Conservation (phyloP, 2,888 invertebrate species). For the Eilema sororculum region DNA sequence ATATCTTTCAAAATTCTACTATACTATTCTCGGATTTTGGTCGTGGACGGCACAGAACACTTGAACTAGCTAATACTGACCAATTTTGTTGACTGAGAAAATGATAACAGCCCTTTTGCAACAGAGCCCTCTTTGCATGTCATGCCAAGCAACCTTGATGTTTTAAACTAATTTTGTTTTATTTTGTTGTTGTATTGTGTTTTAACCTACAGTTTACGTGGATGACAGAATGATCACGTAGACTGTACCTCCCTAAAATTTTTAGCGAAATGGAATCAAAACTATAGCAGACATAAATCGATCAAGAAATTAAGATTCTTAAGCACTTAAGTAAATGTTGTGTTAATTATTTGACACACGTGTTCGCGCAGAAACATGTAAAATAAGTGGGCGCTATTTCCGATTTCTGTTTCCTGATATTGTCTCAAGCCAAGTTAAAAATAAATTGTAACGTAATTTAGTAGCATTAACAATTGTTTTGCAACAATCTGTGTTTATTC, state of each 20-base stretch:
- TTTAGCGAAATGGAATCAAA: conserved; percentile 60
- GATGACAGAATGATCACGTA: conserved; percentile 60
- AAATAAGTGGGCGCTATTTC: neutral
- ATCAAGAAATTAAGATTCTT: neutral
- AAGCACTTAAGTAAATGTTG: neutral
- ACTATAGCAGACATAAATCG: neutral
- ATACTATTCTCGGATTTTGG: conserved; percentile 12
- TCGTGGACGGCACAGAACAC: conserved; percentile 44
- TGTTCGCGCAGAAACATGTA: neutral
- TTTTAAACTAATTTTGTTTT: conserved; percentile 61
- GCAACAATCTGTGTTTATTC: conserved; percentile 23
- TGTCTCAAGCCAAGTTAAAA: conserved; percentile 5
- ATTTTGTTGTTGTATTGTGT: conserved; percentile 65
- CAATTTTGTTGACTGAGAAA: conserved; percentile 33
- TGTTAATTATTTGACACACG: neutral
- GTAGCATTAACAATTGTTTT: neutral
- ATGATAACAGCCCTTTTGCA: conserved; percentile 45
- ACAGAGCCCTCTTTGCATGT: conserved; percentile 68
- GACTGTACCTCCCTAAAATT: conserved; percentile 60
- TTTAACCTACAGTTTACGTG: conserved; percentile 68
- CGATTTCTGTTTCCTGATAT: neutral
- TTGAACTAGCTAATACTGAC: conserved; percentile 38
- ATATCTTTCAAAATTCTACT: neutral
- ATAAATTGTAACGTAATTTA: neutral
- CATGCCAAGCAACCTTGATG: conserved; percentile 69